Evolutionary conservation across 2,888 invertebrate species (phyloP).

Genomic region (Eupeodes luniger): DNA sequence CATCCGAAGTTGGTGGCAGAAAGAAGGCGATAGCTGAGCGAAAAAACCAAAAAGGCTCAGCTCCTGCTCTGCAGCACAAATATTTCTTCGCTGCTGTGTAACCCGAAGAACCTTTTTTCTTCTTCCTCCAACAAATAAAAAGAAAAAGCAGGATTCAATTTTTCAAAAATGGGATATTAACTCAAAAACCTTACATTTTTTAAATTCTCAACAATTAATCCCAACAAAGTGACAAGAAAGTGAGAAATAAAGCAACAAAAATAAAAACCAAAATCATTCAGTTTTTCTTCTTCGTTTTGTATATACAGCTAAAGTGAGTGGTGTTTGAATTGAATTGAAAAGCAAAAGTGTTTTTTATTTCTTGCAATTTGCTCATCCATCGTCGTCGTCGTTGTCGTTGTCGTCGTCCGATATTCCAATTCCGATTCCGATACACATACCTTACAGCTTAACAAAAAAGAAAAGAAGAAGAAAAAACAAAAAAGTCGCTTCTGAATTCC

Average conservation of each 20-base stretch:
- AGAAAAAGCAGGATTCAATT: background rate
- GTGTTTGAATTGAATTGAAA: conserved; percentile 59
- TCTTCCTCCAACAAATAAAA: conserved; percentile 13
- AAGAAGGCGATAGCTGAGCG: conserved; percentile 28
- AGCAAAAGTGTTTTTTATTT: conserved; percentile 66
- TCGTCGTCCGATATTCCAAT: conserved; percentile 14
- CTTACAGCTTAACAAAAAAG: conserved; percentile 17
- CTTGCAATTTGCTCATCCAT: conserved; percentile 51
- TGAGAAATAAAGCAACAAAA: conserved; percentile 39
- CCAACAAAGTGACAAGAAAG: conserved; percentile 50
- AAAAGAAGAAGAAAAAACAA: conserved; percentile 12
- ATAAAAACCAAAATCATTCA: conserved; percentile 36
- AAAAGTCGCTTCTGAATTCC: conserved; percentile 45
- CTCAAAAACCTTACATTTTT: conserved; percentile 44
- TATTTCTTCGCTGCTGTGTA: conserved; percentile 60
- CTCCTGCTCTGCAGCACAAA: conserved; percentile 53
- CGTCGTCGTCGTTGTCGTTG: background rate
- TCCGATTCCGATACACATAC: conserved; percentile 29
- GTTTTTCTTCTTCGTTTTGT: conserved; percentile 15
- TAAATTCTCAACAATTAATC: conserved; percentile 16
- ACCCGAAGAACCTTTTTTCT: conserved; percentile 66
- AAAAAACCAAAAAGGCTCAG: conserved; percentile 58
- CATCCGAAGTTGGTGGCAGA: conserved; percentile 42
- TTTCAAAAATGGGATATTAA: conserved; percentile 46
- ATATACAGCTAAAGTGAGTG: conserved; percentile 26